These are phyloP conservation scores for Tenebrosternarchus preto DNA, from an alignment of 2,113 vertebrate genomes.

Conservation along the genomic window DNA sequence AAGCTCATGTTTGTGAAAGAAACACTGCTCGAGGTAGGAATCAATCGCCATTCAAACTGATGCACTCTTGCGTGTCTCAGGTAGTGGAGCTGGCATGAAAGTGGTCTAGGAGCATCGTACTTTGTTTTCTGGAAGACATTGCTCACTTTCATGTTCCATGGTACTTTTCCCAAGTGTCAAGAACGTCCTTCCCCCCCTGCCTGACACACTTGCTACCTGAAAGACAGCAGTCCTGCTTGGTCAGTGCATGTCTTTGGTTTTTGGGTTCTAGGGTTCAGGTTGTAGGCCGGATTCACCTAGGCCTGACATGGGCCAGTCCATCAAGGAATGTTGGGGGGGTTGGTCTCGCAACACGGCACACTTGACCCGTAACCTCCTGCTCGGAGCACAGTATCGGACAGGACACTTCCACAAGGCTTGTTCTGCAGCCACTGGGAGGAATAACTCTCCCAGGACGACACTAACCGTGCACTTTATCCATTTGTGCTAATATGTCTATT, in stretches of 20 bases:
- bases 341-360: too few relatives aligned
- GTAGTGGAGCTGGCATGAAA: conserved; percentile 1
- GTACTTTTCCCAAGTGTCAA: neutral
- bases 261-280: neutral
- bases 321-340: too few relatives aligned
- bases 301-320: too few relatives aligned
- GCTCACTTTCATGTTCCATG: neutral
- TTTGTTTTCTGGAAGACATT: neutral
- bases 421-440: too few relatives aligned
- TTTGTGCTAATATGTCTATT: too few relatives aligned
- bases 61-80: neutral
- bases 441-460: too few relatives aligned
- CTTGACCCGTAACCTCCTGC: too few relatives aligned
- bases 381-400: too few relatives aligned
- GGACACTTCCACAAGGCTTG: too few relatives aligned
- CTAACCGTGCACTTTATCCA: too few relatives aligned
- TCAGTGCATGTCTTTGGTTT: conserved; percentile 39
- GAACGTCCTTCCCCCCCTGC: too few relatives aligned
- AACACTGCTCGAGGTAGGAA: conserved; percentile 30
- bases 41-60: conserved; percentile 23
- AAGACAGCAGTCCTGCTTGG: neutral
- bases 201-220: neutral
- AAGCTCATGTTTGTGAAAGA: conserved; percentile 31
- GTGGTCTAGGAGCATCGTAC: neutral
- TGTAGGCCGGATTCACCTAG: too few relatives aligned